Base-by-base conservation (phyloP, 1,140 invertebrate species). In the Ceratoteleas bidentatus region DNA sequence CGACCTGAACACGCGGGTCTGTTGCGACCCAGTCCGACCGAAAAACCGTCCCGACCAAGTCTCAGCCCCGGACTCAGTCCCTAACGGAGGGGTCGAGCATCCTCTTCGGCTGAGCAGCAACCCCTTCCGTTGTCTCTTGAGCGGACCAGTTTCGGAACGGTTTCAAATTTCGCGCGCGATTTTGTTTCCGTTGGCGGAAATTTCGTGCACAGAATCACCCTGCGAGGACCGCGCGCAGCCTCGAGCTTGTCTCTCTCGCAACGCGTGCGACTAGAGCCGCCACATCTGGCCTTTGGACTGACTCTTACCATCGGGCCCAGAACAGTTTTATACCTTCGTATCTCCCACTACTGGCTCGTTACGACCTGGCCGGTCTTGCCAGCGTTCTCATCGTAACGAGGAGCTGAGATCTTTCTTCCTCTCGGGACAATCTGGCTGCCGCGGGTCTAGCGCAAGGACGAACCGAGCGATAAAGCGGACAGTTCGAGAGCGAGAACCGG, bases 321-420 rank as follows among this genome's bases (percentile, higher is more conserved):
- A 90, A 89, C 84, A 88, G 87, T 89, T 90, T 91, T 91, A 91
- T 91, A 91, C 90, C 90, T 88, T 91, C 90, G 90, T 72, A 87
- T 90, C 90, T 88, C 90, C 90, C 90, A 91, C 90, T 88, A 81
- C 82, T 53, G 24, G 54, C 70, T 58, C 74, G 74, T 72, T 81
- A 72, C 49, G 78, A 85, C 69, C 76, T 79, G 79, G 83, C 72
- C 69, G 68, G 75, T 81, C 76, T 66, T 69, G 50, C 47, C 83
- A 72, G 70, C 81, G 66, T 66, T 84, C 83, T 75, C 78, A 66
- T 75, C 74, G 83, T 74, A 69, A 72, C 79, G 66, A 79, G 72
- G n/a, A 75, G 61, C 81, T 53, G 66, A 52, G 65, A 79, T 83
- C 76, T 84, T 86, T 85, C 77, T 87, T 87, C 83, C 83, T 85